These are phyloP conservation scores for Eupithecia tripunctaria DNA, from an alignment of 2,888 invertebrate genomes.

Conservation along the genomic window DNA sequence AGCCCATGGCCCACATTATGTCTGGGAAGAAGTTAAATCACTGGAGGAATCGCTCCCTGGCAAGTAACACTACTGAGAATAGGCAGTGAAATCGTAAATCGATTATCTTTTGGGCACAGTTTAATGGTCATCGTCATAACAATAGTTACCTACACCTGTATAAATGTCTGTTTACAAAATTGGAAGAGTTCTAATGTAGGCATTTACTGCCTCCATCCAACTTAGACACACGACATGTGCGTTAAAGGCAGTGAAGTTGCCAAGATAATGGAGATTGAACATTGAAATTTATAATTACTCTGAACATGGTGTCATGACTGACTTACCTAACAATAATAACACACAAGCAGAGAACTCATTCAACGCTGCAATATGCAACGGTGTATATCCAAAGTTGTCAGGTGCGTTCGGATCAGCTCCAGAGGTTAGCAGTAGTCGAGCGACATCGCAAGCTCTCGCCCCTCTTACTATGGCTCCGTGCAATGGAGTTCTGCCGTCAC, in stretches of 20 bases:
- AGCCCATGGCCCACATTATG: neutral
- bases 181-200: neutral
- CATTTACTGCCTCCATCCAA: too few species aligned
- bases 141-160: neutral
- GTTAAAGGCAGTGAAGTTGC: neutral
- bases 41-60: neutral
- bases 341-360: constrained; percentile 92
- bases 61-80: neutral
- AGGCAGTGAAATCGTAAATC: neutral
- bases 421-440: constrained; percentile 85
- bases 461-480: constrained; percentile 93
- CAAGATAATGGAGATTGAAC: neutral
- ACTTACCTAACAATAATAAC: constrained; percentile 86
- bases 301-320: neutral
- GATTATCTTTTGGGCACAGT: neutral
- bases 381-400: constrained; percentile 93
- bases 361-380: constrained; percentile 92
- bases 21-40: neutral
- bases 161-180: neutral
- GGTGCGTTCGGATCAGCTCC: constrained; percentile 90
- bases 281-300: neutral
- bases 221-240: too few species aligned
- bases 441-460: constrained; percentile 88
- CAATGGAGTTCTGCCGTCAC: constrained; percentile 90
- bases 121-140: neutral